phyloP scores from a whole-genome alignment of 1,140 invertebrate species.

The Papilio xuthus region DNA sequence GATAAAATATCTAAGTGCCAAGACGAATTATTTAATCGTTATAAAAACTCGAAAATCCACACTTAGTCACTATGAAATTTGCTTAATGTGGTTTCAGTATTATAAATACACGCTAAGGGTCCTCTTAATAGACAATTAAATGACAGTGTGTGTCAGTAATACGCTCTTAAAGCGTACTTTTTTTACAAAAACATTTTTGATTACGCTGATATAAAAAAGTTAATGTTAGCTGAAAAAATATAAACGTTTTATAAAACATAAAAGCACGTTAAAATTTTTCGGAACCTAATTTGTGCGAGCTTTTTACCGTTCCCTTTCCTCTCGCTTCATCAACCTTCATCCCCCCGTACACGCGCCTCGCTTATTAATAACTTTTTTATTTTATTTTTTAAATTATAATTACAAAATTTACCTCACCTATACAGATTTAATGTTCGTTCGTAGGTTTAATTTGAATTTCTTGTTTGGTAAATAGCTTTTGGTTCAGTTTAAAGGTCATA shows the following conservation, averaged over 20 bases:
- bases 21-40: no score
- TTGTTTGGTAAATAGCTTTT: background rate
- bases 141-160: no score
- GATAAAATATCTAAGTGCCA: background rate
- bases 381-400: slow-evolving; percentile 23
- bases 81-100: no score
- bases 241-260: background rate
- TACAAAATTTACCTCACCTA: slow-evolving; percentile 22
- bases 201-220: background rate
- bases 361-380: slow-evolving; percentile 26
- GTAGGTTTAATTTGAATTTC: background rate
- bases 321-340: slow-evolving; percentile 19
- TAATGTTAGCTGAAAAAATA: slow-evolving; percentile 1
- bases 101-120: no score
- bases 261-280: slow-evolving; percentile 14
- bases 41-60: no score
- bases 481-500: background rate
- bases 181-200: background rate
- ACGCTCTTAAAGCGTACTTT: background rate
- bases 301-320: slow-evolving; percentile 15
- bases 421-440: background rate
- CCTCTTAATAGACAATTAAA: no score
- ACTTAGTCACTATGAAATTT: no score
- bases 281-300: slow-evolving; percentile 3
- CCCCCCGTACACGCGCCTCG: slow-evolving; percentile 16